Percentiles rank a stretch among this genome's conserved stretches.
These are phyloP conservation scores for Polyploca ridens DNA, from an alignment of 2,888 invertebrate species.

Conservation along the genomic window DNA sequence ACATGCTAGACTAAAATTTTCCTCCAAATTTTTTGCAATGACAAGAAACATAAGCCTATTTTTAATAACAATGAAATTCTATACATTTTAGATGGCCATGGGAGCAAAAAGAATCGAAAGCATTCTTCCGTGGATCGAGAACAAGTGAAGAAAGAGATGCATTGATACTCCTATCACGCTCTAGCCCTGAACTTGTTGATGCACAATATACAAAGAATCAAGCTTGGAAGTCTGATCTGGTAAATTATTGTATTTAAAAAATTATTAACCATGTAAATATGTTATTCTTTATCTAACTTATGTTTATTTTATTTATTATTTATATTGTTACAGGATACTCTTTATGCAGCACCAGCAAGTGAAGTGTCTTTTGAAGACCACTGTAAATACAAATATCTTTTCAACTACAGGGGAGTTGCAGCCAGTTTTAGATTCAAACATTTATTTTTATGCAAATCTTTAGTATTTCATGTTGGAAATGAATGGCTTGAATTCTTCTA, in stretches of 20 bases:
- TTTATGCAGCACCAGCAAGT: slow-evolving; percentile 91
- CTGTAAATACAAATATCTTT: slow-evolving; percentile 96
- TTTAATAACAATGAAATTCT: background rate
- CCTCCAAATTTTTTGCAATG: too few species aligned
- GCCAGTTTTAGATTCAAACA: slow-evolving; percentile 99
- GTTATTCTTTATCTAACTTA: background rate
- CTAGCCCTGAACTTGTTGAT: slow-evolving; percentile 91
- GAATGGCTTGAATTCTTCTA: slow-evolving; percentile 99
- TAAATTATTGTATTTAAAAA: slow-evolving; percentile 48
- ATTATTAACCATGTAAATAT: background rate
- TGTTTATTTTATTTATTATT: too few species aligned
- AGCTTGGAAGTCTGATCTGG: slow-evolving; percentile 97
- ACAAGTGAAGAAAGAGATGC: slow-evolving; percentile 96
- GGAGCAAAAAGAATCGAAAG: slow-evolving; percentile 88
- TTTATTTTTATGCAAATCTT: slow-evolving; percentile 95
- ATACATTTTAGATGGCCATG: slow-evolving; percentile 85
- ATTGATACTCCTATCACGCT: slow-evolving; percentile 91
- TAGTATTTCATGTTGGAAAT: slow-evolving; percentile 97
- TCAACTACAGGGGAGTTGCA: slow-evolving; percentile 98
- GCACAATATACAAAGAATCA: slow-evolving; percentile 99
- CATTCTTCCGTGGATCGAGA: slow-evolving; percentile 97
- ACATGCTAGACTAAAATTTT: too few species aligned
- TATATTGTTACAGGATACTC: slow-evolving; percentile 89
- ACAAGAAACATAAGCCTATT: too few species aligned
- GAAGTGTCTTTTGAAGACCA: slow-evolving; percentile 96